Evolutionary conservation across 2,797 vertebrate species (phyloP).

Genomic region (Masticophis lateralis): DNA sequence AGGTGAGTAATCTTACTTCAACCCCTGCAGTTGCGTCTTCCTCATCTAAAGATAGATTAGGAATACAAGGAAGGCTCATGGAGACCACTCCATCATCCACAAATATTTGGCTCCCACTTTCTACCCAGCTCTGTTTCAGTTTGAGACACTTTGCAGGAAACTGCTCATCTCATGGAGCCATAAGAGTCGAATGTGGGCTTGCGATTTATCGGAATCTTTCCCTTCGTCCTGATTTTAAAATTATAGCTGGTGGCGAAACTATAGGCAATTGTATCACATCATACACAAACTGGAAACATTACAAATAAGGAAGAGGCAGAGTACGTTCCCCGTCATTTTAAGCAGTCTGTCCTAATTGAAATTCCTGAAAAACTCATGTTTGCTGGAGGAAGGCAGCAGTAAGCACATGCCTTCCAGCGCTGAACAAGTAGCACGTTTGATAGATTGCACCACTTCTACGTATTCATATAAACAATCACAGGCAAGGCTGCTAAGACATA

Average conservation of each 20-base stretch:
- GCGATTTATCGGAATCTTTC: background rate
- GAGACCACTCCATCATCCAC: background rate
- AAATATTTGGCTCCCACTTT: background rate
- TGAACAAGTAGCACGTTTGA: background rate
- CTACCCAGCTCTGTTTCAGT: background rate
- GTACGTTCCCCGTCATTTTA: background rate
- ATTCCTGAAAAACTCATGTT: background rate
- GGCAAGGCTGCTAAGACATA: background rate
- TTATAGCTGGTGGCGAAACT: background rate
- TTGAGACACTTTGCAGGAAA: background rate
- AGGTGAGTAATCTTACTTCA: background rate
- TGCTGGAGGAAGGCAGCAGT: background rate
- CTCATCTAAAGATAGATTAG: background rate
- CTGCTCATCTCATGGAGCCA: background rate
- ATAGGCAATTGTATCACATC: background rate
- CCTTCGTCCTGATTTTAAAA: background rate
- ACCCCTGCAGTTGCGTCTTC: background rate
- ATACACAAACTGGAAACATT: background rate
- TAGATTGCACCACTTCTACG: constrained; percentile 11
- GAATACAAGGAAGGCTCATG: background rate
- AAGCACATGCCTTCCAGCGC: background rate
- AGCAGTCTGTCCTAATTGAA: background rate
- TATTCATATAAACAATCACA: background rate
- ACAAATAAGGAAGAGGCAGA: background rate
- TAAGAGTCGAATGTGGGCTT: background rate